Base-by-base conservation (phyloP, 2,888 invertebrate species). In the Protodeltote pygarga region DNA sequence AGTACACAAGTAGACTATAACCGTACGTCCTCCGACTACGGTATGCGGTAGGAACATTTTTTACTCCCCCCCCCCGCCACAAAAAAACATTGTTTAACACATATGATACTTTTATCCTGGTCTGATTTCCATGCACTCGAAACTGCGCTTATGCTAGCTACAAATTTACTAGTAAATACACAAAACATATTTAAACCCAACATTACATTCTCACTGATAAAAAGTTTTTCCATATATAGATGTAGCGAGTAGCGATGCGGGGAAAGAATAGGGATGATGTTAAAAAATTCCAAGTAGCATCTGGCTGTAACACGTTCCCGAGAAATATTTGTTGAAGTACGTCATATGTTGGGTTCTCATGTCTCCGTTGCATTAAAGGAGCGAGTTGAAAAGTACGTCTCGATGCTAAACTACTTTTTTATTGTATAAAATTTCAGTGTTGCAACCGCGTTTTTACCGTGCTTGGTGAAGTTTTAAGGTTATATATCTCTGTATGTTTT, bases 101-200 rank as follows among this genome's bases (percentile, higher is more conserved):
- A n/a, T n/a, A n/a, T n/a, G n/a, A n/a, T n/a, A n/a, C n/a, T n/a
- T n/a, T n/a, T n/a, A n/a, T n/a, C n/a, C n/a, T n/a, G n/a, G n/a
- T n/a, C n/a, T n/a, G n/a, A n/a, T n/a, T n/a, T n/a, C n/a, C n/a
- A n/a, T n/a, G n/a, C n/a, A n/a, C n/a, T n/a, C n/a, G n/a, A n/a
- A n/a, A n/a, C n/a, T n/a, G n/a, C n/a, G n/a, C n/a, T n/a, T n/a
- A n/a, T n/a, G n/a, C n/a, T n/a, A n/a, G n/a, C 10, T 45, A 17
- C 20, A 38, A 51, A 38, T 34, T 21, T 33, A 28, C 24, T 51
- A 21, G 8, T 21, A n/a, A 65, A 55, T 24, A 55, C 57, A 45
- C 53, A 62, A 65, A 62, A 65, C 63, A 64, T 46, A 41, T n/a
- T n/a, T n/a, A 59, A 68, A 60, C 55, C 35, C 55, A 66, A 69